Evolutionary conservation across 2,888 invertebrate genomes (phyloP).

Genomic region (Ormyrus pomaceus): DNA sequence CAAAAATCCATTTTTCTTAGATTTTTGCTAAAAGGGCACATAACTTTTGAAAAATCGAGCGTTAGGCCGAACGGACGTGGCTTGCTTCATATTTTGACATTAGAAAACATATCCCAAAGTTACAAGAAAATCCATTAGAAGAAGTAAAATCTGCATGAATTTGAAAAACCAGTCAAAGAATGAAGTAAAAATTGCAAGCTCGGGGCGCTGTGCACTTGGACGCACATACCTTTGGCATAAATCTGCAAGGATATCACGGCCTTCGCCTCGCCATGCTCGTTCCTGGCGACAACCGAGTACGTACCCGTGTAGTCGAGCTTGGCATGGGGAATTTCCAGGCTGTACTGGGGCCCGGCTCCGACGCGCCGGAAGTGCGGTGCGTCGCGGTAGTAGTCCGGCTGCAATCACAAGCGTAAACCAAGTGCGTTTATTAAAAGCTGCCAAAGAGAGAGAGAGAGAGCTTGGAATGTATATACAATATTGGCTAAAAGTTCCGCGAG

Average conservation of each 20-base stretch:
- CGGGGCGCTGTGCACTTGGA: no score
- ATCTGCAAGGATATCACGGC: slow-evolving; percentile 92
- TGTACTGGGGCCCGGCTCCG: slow-evolving; percentile 87
- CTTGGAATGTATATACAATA: no score
- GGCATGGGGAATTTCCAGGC: slow-evolving; percentile 90
- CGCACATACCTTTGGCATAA: slow-evolving; percentile 84
- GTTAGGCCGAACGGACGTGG: no score
- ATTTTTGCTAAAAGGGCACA: no score
- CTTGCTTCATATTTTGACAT: no score
- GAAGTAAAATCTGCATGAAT: not conserved
- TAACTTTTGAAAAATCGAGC: no score
- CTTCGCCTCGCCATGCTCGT: slow-evolving; percentile 89
- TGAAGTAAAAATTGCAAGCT: no score
- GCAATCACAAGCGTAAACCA: slow-evolving; percentile 65
- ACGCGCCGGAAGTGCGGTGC: slow-evolving; percentile 87
- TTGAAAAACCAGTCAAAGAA: not conserved
- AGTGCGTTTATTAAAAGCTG: not conserved
- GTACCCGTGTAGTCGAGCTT: slow-evolving; percentile 92
- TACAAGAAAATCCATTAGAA: no score
- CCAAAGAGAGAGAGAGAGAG: no score
- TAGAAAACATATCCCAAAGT: no score
- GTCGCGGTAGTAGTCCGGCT: slow-evolving; percentile 93
- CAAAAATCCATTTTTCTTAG: no score
- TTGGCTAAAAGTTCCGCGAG: no score
- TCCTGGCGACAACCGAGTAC: slow-evolving; percentile 89